Conservation (phyloP, 2,888 invertebrate species). For the Caenorhabditis sp. region DNA sequence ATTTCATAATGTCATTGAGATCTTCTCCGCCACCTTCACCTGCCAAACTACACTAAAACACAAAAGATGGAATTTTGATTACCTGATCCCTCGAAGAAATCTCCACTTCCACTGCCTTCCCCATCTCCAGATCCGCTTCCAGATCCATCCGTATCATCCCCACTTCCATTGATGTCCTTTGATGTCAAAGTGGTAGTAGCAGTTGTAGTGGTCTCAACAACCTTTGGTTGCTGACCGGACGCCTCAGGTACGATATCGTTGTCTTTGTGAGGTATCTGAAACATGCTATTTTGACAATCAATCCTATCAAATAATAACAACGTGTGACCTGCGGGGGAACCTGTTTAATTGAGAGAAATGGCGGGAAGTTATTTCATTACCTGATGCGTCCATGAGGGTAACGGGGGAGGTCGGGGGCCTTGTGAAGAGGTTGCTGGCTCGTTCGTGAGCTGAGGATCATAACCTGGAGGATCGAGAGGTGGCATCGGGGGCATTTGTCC, state of each 20-base stretch:
- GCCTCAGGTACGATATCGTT: constrained; percentile 22
- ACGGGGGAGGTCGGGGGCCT: constrained; percentile 45
- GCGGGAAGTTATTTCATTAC: constrained; percentile 21
- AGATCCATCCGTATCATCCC: background rate
- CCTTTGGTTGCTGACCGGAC: constrained; percentile 23
- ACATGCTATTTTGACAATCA: constrained; percentile 26
- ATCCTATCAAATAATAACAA: constrained; percentile 45
- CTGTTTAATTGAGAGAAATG: constrained; percentile 25
- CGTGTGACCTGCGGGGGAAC: constrained; percentile 46
- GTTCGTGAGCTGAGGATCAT: constrained; percentile 13
- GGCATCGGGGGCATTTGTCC: constrained; percentile 40
- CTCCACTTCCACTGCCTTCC: constrained; percentile 31
- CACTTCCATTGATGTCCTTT: no score
- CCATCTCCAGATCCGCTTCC: constrained; percentile 9
- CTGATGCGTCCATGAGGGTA: constrained; percentile 46
- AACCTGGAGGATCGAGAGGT: constrained; percentile 38
- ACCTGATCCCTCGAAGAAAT: constrained; percentile 35
- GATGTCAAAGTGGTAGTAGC: background rate
- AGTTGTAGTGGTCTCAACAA: constrained; percentile 2
- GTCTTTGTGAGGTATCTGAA: constrained; percentile 36
- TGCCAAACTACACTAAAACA: background rate
- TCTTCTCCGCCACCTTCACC: constrained; percentile 50
- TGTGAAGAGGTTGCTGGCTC: constrained; percentile 1
- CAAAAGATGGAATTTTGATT: background rate
- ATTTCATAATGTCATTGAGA: constrained; percentile 43